Evolutionary conservation across 2,797 vertebrate genomes (phyloP), one percentile per base, ranked within the genome.

Genomic region (Orientallactaga sibirica): DNA sequence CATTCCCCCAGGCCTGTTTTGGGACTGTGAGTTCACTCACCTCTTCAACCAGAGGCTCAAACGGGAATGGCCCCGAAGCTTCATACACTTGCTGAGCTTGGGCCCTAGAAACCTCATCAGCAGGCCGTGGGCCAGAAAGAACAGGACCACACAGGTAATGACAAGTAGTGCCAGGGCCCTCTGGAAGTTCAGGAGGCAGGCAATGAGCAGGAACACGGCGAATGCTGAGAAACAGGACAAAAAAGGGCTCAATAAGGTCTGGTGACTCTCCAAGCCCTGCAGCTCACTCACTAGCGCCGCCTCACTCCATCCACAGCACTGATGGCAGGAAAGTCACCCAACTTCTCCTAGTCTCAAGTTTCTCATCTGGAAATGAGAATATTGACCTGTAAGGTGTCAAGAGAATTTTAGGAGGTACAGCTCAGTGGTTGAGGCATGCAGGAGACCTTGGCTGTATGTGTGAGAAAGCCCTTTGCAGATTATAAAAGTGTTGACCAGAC

Each of bases 171-270:
- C 98, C 24, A 98, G 96, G 74, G 99, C 99, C 93, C 99, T 98
- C 83, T 99, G 97, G 97, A 99, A 98, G 96, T 99, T 93, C 97
- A 99, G 94, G 66, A 98, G 98, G 93, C 99, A 99, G 84, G 99
- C 99, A 1, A 97, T 96, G 77, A 99, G 98, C 94, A 99, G 98
- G 97, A 98, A 99, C 15, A 98, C 99, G 74, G 99, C 81, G 90
- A 98, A 99, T 27, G 98, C 99, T 99, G 95, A 90, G 62, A 75
- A 58, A 27, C 2, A 29, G 85, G 7, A 86, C 27, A 95, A 75
- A 27, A 75, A 8, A 20, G 10, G 1, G 25, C 8, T 75, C 58
- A 20, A 1, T 1, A 3, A 58, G 7, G 20, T 37, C 0, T n/a
- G 19, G 15, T 5, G 0, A 1, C 2, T 16, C 52, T 58, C 8